Evolutionary conservation across 2,797 vertebrate genomes (phyloP).

Genomic region (Sarcoramphus papa): DNA sequence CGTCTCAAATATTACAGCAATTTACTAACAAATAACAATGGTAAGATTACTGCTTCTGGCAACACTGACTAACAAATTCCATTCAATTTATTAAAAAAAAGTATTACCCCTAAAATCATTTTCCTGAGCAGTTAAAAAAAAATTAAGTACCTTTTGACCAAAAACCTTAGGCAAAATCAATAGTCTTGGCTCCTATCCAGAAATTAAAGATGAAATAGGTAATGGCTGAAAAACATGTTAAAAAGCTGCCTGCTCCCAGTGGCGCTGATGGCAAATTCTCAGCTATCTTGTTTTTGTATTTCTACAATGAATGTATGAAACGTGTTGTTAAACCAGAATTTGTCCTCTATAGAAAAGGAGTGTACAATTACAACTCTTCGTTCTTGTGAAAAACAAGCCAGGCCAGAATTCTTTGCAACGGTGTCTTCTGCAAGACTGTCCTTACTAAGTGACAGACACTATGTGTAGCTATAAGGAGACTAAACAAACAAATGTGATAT

Average conservation of each 20-base stretch:
- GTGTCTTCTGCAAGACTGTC: not conserved
- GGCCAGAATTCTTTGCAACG: not conserved
- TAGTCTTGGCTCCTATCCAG: not conserved
- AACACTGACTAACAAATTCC: not conserved
- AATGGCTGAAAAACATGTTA: not conserved
- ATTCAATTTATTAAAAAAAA: not conserved
- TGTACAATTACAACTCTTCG: not conserved
- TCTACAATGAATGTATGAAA: not conserved
- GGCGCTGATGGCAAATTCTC: not conserved
- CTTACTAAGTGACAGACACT: not conserved
- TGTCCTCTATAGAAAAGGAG: not conserved
- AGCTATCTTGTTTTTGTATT: not conserved
- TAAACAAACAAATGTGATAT: not conserved
- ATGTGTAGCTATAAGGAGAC: not conserved
- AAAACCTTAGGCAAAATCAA: not conserved
- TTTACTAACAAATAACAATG: not conserved
- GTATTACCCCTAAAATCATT: not conserved
- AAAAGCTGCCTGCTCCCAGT: not conserved
- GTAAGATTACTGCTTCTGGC: not conserved
- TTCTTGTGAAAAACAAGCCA: not conserved
- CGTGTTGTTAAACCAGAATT: not conserved
- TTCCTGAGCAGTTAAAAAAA: not conserved
- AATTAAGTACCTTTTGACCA: not conserved
- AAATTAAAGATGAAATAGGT: not conserved
- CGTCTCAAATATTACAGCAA: not conserved